Evolutionary conservation across 2,888 invertebrate genomes (phyloP).

Genomic region (Eupeodes luniger): DNA sequence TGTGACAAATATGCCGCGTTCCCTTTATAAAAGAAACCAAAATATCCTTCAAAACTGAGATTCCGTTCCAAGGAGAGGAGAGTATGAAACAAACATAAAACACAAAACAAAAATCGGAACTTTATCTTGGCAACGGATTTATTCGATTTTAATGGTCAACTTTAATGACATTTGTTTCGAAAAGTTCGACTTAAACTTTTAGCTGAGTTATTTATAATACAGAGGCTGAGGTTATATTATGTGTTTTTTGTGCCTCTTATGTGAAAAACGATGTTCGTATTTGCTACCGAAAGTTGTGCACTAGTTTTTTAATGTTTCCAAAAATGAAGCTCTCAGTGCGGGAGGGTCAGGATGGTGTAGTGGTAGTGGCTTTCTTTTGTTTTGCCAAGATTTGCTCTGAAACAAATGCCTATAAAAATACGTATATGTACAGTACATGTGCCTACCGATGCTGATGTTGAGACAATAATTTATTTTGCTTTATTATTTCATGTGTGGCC

Average conservation of each 20-base stretch:
- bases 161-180: conserved; percentile 69
- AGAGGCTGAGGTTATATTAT: conserved; percentile 47
- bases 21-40: conserved; percentile 26
- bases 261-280: conserved; percentile 24
- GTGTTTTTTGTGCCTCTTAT: neutral
- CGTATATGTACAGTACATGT: no score
- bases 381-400: conserved; percentile 41
- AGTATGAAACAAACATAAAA: neutral
- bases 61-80: neutral
- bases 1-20: conserved; percentile 31
- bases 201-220: conserved; percentile 49
- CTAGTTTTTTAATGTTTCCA: conserved; percentile 21
- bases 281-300: conserved; percentile 37
- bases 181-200: conserved; percentile 64
- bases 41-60: neutral
- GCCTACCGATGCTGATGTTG: conserved; percentile 37
- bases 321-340: neutral
- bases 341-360: neutral
- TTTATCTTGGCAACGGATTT: conserved; percentile 70
- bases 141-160: conserved; percentile 74
- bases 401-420: conserved; percentile 35
- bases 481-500: conserved; percentile 65
- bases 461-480: conserved; percentile 66
- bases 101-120: conserved; percentile 20
- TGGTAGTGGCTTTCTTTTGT: conserved; percentile 7